Conservation (phyloP, 1,140 invertebrate species). For the Drosophila kohkoa region DNA sequence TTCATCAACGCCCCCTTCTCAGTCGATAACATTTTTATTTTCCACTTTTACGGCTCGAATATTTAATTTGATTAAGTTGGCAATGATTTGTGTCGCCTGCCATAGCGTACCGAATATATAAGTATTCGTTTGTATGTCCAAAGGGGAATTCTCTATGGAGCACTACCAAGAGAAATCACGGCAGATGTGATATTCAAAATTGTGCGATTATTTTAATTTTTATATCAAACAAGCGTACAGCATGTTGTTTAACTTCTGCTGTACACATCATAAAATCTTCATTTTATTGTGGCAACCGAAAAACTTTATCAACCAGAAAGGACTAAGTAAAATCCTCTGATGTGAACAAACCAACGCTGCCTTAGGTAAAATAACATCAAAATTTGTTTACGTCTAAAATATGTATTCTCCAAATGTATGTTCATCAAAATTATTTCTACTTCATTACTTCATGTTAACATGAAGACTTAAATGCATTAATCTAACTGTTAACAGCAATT, state of each 20-base stretch:
- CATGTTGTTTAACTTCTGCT: not conserved
- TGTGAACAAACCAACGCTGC: no score
- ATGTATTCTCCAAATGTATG: no score
- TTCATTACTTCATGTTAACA: no score
- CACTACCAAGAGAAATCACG: constrained; percentile 37
- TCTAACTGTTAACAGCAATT: not conserved
- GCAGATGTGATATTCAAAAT: constrained; percentile 60
- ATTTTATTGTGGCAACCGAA: constrained; percentile 4
- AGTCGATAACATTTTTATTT: constrained; percentile 71
- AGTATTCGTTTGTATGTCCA: constrained; percentile 34
- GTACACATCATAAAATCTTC: constrained; percentile 1
- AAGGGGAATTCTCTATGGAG: constrained; percentile 50
- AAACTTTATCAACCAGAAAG: not conserved
- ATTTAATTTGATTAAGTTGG: constrained; percentile 82
- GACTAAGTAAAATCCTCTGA: not conserved
- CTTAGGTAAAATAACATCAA: no score
- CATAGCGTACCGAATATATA: constrained; percentile 5
- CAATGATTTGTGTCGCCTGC: constrained; percentile 75
- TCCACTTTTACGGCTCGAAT: constrained; percentile 75
- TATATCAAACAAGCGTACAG: constrained; percentile 37
- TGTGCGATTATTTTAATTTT: constrained; percentile 57
- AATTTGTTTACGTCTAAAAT: no score
- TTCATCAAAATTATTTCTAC: no score
- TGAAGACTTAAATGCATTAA: no score
- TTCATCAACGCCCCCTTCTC: constrained; percentile 52